Base-by-base conservation (phyloP, 2,113 vertebrate genomes). In the Monarcha castaneiventris region DNA sequence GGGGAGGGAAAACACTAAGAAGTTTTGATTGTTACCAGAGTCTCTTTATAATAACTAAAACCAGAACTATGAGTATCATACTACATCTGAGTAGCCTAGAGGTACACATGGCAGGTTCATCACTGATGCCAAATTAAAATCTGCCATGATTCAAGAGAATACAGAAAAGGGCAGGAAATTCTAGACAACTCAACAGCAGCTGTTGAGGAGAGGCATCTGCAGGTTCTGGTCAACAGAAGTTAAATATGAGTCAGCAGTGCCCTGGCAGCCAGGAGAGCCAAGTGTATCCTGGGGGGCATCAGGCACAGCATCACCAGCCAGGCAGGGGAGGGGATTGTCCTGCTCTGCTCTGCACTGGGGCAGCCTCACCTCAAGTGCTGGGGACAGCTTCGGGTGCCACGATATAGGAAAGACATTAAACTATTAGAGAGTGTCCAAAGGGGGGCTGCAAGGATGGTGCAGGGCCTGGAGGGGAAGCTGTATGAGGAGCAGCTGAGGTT, bases 241-340 rank as follows among this genome's bases (percentile, higher is more conserved):
- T 49, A 26, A 46, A 32, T 22, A 26, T 4, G 9, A 68, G 8
- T 14, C 35, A 86, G 37, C 37, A 61, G 55, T 69, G 16, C 21
- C 41, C 2, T 48, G 54, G n/a, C 62, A 76, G 20, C 62, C 78
- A 61, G 26, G 30, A 89, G 19, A 14, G 48, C 14, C 32, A 23
- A 1, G 1, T 1, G 0, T 48, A 25, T 62, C 25, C n/a, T 55
- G 39, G 1, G 20, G 33, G 6, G 4, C 25, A 54, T 14, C 19
- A 52, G 44, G 23, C 39, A 6, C 29, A 67, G 54, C 69, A 61
- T 22, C 2, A 1, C 11, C 78, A 59, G 44, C 61, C 1, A 0
- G 39, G n/a, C 20, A 20, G 14, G 13, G 33, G 14, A 39, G 48
- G 30, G 4, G 13, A 61, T 3, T 75, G 46, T 75, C 39, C 17